Conservation (phyloP, 1,140 invertebrate genomes). For the Drosophila ogumai region DNA sequence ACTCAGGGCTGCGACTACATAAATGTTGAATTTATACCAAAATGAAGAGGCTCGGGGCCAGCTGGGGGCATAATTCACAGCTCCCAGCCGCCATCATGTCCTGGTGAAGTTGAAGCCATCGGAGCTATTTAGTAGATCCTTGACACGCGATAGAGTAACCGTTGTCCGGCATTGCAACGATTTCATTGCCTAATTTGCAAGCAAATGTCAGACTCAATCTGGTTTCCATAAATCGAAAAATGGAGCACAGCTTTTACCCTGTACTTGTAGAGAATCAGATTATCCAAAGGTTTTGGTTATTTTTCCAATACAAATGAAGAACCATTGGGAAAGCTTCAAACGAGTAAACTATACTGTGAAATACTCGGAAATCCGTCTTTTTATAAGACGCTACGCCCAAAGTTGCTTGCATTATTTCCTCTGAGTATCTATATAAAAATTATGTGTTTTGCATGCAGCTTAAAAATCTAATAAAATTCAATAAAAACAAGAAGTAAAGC, state of each 20-base stretch:
- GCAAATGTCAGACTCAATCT: constrained; percentile 34
- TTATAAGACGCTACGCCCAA: no score
- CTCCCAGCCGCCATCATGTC: constrained; percentile 5
- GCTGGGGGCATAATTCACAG: constrained; percentile 46
- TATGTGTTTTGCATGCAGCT: no score
- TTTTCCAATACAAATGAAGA: no score
- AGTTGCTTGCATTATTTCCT: no score
- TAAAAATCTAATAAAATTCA: no score
- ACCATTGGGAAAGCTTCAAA: no score
- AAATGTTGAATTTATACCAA: constrained; percentile 76
- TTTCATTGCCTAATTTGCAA: constrained; percentile 38
- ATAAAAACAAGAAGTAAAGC: no score
- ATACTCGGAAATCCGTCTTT: background rate
- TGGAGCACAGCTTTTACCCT: background rate
- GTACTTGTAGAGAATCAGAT: background rate
- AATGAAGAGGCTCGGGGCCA: constrained; percentile 39
- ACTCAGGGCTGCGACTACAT: constrained; percentile 64
- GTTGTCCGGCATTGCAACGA: constrained; percentile 16
- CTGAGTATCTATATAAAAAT: no score
- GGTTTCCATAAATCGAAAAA: constrained; percentile 35
- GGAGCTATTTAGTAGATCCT: constrained; percentile 47
- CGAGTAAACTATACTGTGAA: no score
- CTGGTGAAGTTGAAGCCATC: background rate
- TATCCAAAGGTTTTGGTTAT: no score
- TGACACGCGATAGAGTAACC: constrained; percentile 58